Evolutionary conservation across 2,888 invertebrate species (phyloP), one percentile per base, ranked within the genome.

Genomic region (Barypeithes pellucidus): DNA sequence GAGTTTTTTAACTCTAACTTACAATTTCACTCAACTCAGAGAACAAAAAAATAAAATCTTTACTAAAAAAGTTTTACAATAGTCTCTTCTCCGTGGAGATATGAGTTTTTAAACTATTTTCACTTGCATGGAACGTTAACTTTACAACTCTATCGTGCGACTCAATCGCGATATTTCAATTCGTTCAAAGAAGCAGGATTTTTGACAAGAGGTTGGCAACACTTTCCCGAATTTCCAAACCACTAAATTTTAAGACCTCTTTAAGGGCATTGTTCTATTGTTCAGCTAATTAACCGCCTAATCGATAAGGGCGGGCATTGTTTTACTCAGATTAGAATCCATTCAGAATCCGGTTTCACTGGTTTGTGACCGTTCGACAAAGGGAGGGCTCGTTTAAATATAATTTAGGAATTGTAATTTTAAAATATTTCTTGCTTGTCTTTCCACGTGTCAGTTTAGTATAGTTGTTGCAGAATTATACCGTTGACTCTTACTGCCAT

Each of bases 241-340:
- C 22, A 20, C 24, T n/a, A 22, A 50, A 5, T 50, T 50, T 50
- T 12, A 50, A 22, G 50, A 24, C 22, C 50, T 50, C 20, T 50
- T 50, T 20, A 50, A 20, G 20, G 20, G 24, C n/a, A 43, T 50
- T 20, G 20, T 50, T n/a, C 50, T 11, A 50, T 50, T 50, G 50
- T 50, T 50, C 20, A 2, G 50, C 50, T 50, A 20, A 50, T 20
- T 50, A 50, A 50, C 50, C 50, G 24, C 50, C 50, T 50, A 50
- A 50, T 50, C 50, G 22, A 20, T 22, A 22, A 50, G 50, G 24
- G 12, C 16, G 8, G 20, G 24, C 50, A 50, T 50, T 50, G 50
- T 50, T 50, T 50, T 20, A 22, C 12, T n/a, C 20, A 20, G 50
- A 50, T 50, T 50, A 50, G 50, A 24, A 50, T 50, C 22, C 22